phyloP scores from a whole-genome alignment of 2,113 vertebrate genomes.

The Carassius auratus region DNA sequence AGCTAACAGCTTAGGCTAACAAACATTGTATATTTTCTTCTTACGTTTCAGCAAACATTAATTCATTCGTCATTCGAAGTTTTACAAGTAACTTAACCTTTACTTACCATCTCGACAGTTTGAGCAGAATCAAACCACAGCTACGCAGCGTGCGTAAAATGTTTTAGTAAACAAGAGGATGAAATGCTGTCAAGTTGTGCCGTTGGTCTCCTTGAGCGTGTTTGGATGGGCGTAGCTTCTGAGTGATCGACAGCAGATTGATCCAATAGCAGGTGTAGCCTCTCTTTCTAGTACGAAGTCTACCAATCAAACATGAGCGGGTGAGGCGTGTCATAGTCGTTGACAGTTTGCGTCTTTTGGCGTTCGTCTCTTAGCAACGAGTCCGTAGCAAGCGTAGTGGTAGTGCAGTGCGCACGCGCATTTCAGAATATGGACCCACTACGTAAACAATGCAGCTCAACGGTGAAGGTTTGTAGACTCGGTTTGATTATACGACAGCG shows the following conservation, averaged over 20 bases:
- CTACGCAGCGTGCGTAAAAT: background rate
- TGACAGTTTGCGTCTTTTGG: conserved; percentile 48
- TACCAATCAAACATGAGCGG: conserved; percentile 52
- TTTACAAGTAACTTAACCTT: background rate
- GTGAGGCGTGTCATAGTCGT: conserved; percentile 31
- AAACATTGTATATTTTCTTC: background rate
- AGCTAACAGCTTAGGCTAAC: conserved; percentile 14
- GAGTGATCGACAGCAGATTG: background rate
- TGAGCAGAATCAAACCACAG: background rate
- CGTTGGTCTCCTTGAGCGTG: background rate
- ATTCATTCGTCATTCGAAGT: background rate
- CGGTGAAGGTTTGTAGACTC: conserved; percentile 6
- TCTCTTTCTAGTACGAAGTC: background rate
- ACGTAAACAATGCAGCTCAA: background rate
- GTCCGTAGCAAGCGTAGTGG: background rate
- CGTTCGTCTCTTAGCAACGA: conserved; percentile 69
- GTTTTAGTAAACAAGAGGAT: conserved; percentile 15
- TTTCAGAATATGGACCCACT: background rate
- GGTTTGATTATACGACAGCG: background rate
- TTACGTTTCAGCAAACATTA: background rate
- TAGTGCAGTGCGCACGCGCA: conserved; percentile 60
- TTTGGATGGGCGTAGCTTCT: background rate
- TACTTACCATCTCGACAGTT: conserved; percentile 13
- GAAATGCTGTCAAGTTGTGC: background rate
- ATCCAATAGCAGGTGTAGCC: conserved; percentile 57